Evolutionary conservation across 2,797 vertebrate genomes (phyloP), one percentile per base, ranked within the genome.

Genomic region (Crossoptilon crossoptilon): DNA sequence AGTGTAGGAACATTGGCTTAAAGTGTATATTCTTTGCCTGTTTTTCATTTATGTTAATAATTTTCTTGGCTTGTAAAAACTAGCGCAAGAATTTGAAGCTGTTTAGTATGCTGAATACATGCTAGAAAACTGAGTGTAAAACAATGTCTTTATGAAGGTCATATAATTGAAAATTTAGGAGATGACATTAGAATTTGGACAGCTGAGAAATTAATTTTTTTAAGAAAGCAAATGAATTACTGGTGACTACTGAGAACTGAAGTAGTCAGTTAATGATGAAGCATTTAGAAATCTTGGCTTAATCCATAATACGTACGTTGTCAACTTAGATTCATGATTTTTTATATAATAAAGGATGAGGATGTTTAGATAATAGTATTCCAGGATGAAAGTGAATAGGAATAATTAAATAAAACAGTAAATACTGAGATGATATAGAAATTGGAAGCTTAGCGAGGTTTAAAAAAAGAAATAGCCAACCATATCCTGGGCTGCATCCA

Each of bases 21-120:
- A 53, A 0, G 0, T 17, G 6, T 56, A 5, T 29, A 6, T 53
- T 74, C 70, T 67, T 6, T 78, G 58, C 16, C 69, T 23, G 0
- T 24, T 74, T 78, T 69, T 39, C 24, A 74, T 75, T 43, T 67
- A 43, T 83, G 11, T 71, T 79, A 39, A 33, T 3, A 26, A 14
- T 43, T 59, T 73, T 72, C 19, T 33, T 69, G 33, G 6, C 33
- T 55, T 85, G 27, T 49, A 5, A 59, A 55, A 49, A 81, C 7
- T 58, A 85, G 23, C 14, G 35, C 33, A 88, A 76, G 23, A 81
- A 73, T 59, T 68, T 73, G 37, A 77, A 81, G 16, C 51, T 53
- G 53, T 68, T 80, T 35, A 51, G 15, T 46, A n/a, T 63, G 53
- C 48, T 48, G 75, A 84, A 53, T 48, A 17, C n/a, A 8, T 31